Conservation (phyloP, 2,113 vertebrate species). For the Polyodon spathula region DNA sequence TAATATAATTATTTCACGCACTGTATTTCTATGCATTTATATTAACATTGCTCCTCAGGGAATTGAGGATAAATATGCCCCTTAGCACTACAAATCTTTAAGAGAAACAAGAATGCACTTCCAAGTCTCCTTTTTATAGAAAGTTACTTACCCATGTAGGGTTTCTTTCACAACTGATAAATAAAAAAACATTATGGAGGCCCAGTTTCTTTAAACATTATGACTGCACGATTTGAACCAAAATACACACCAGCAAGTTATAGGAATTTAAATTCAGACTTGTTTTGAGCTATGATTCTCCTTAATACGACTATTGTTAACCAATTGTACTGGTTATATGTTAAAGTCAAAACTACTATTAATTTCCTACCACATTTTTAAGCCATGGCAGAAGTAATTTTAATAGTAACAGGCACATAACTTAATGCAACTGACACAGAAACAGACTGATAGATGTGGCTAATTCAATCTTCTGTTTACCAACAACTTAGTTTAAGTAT, state of each 20-base stretch:
- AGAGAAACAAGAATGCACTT: slow-evolving; percentile 35
- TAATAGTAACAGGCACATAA: no score
- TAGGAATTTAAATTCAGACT: background rate
- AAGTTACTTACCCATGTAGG: slow-evolving; percentile 18
- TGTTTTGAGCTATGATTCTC: no score
- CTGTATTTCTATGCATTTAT: slow-evolving; percentile 58
- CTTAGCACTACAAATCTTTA: slow-evolving; percentile 47
- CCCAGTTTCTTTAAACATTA: slow-evolving; percentile 9
- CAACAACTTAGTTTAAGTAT: no score
- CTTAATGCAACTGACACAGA: no score
- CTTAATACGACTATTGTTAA: no score
- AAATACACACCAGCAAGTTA: background rate
- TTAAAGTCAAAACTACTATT: no score
- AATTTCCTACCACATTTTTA: no score
- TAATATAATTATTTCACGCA: slow-evolving; percentile 36
- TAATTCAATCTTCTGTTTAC: no score
- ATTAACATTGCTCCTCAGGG: slow-evolving; percentile 60
- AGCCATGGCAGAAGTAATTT: no score
- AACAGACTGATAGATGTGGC: no score
- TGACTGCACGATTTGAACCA: slow-evolving; percentile 1
- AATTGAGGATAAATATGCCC: slow-evolving; percentile 60
- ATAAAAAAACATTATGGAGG: slow-evolving; percentile 19
- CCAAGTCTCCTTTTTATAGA: slow-evolving; percentile 19
- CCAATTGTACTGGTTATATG: no score
- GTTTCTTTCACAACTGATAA: slow-evolving; percentile 28